Evolutionary conservation across 1,140 invertebrate genomes (phyloP).

Genomic region (Antheraea pernyi): DNA sequence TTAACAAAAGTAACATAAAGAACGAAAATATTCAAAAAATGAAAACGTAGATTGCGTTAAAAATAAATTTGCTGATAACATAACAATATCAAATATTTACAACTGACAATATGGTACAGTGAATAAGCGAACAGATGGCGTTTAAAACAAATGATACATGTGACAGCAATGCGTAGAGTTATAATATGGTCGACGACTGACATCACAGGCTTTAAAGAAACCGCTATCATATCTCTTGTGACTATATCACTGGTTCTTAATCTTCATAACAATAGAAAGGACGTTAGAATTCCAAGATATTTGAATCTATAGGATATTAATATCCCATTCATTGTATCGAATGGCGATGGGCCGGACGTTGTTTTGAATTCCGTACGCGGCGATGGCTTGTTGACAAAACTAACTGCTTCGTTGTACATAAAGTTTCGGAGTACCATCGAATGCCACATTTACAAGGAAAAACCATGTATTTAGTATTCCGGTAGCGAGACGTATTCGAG

Average conservation of each 20-base stretch:
- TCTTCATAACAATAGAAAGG: neutral
- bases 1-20: too few species aligned
- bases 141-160: too few species aligned
- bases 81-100: too few species aligned
- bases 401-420: slow-evolving; percentile 17
- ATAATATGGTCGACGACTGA: neutral
- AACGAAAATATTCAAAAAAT: too few species aligned
- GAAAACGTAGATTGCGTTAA: too few species aligned
- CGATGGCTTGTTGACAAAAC: slow-evolving; percentile 36
- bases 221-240: neutral
- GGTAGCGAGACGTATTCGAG: neutral
- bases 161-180: neutral
- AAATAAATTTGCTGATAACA: too few species aligned
- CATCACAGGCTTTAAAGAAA: neutral
- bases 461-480: slow-evolving; percentile 2
- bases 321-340: slow-evolving; percentile 22
- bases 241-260: neutral
- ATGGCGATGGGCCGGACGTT: slow-evolving; percentile 29
- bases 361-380: slow-evolving; percentile 32
- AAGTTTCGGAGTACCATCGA: slow-evolving; percentile 10
- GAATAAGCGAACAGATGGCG: too few species aligned
- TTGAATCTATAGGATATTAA: slow-evolving; percentile 15
- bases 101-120: too few species aligned
- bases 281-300: neutral
- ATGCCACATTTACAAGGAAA: slow-evolving; percentile 19